Evolutionary conservation across 2,113 vertebrate genomes (phyloP).

Genomic region (Silurus meridionalis): DNA sequence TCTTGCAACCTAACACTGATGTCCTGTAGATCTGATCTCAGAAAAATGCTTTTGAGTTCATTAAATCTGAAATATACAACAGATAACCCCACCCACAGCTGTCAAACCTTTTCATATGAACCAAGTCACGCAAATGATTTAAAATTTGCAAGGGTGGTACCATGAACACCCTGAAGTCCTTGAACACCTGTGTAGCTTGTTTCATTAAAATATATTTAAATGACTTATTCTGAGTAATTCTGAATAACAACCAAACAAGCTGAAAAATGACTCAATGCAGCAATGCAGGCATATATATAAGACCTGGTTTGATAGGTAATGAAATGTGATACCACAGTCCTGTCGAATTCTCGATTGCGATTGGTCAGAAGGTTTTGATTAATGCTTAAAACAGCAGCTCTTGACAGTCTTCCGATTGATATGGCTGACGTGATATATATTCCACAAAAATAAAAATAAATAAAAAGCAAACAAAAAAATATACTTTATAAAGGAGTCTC

Average conservation of each 20-base stretch:
- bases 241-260: not conserved
- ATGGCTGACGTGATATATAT: not conserved
- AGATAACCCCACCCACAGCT: not conserved
- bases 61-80: not conserved
- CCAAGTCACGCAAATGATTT: not conserved
- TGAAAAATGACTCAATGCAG: too few species aligned
- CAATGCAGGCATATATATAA: not conserved
- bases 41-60: too few species aligned
- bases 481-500: not conserved
- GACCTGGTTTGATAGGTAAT: not conserved
- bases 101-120: not conserved
- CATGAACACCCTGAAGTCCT: not conserved
- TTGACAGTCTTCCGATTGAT: too few species aligned
- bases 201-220: constrained; percentile 6
- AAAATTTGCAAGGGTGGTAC: not conserved
- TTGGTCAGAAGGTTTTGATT: too few species aligned
- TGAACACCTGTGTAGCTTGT: not conserved
- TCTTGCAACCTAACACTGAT: too few species aligned
- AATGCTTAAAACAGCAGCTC: too few species aligned
- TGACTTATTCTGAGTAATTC: not conserved
- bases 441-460: not conserved
- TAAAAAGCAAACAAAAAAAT: not conserved
- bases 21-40: not conserved
- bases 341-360: too few species aligned
- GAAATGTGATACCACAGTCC: too few species aligned